Conservation (phyloP, 37 sponge, comb jelly and placozoan genomes). For the Dysidea cf. avara region DNA sequence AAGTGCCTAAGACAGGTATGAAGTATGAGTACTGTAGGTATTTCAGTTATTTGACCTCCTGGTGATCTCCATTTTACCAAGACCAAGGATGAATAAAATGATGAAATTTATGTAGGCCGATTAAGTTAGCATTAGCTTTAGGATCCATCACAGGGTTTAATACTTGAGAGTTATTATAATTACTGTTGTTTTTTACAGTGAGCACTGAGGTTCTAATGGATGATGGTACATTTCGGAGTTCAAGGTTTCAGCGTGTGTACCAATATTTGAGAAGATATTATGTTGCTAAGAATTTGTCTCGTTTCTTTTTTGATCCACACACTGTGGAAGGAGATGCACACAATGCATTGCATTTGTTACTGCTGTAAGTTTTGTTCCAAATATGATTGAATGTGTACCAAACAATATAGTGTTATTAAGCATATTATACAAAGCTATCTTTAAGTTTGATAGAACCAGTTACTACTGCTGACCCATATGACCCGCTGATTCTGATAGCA, state of each 20-base stretch:
- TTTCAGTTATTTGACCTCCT: not conserved
- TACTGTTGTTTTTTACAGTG: no score
- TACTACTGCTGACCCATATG: not conserved
- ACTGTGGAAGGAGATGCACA: slow-evolving; percentile 19
- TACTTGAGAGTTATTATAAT: no score
- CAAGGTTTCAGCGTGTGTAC: slow-evolving; percentile 61
- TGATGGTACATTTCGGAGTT: slow-evolving; percentile 40
- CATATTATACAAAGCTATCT: not conserved
- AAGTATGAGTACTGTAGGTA: no score
- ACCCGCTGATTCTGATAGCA: no score
- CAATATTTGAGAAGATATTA: slow-evolving; percentile 55
- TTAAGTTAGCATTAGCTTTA: no score
- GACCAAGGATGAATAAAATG: no score
- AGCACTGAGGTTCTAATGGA: slow-evolving; percentile 42
- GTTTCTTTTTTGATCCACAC: slow-evolving; percentile 31
- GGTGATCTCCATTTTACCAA: not conserved
- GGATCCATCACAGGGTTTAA: no score
- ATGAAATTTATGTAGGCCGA: no score
- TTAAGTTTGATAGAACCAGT: not conserved
- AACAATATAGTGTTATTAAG: not conserved
- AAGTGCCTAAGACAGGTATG: not conserved
- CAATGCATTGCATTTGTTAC: slow-evolving; percentile 39
- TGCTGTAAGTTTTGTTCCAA: slow-evolving; percentile 39
- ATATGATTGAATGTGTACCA: no score
- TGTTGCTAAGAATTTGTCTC: slow-evolving; percentile 23